phyloP scores from a whole-genome alignment of 2,888 invertebrate genomes.

The Chironomus tentans region DNA sequence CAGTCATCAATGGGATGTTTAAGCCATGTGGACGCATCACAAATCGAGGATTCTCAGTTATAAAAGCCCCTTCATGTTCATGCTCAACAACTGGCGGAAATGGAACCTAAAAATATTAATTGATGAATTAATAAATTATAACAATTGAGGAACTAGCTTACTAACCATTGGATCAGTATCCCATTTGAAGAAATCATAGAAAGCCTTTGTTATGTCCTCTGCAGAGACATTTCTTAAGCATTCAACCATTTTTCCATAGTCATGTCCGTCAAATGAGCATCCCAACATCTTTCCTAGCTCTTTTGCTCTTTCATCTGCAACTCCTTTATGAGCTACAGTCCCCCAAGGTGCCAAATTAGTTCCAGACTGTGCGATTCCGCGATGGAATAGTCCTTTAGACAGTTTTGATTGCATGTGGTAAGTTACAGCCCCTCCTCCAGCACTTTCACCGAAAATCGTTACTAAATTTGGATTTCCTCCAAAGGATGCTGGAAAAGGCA shows the following conservation, averaged over 20 bases:
- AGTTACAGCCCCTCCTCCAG: conserved; percentile 58
- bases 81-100: conserved; percentile 71
- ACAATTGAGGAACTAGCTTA: no score
- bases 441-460: conserved; percentile 61
- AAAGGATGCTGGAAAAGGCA: conserved; percentile 41
- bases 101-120: conserved; percentile 41
- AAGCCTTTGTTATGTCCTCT: conserved; percentile 53
- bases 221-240: conserved; percentile 56
- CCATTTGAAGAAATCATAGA: conserved; percentile 59
- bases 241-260: conserved; percentile 45
- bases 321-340: conserved; percentile 50
- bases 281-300: conserved; percentile 51
- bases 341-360: conserved; percentile 61
- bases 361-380: conserved; percentile 67
- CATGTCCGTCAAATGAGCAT: conserved; percentile 46
- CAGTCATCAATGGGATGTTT: conserved; percentile 59
- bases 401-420: conserved; percentile 58
- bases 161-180: conserved; percentile 63
- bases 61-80: conserved; percentile 55
- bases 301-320: conserved; percentile 49
- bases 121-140: no score
- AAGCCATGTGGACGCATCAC: conserved; percentile 35
- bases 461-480: conserved; percentile 55
- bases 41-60: conserved; percentile 50
- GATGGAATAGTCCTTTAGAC: conserved; percentile 53